Conservation (phyloP, 2,797 vertebrate species). For the Ptychobarbus kaznakovi region DNA sequence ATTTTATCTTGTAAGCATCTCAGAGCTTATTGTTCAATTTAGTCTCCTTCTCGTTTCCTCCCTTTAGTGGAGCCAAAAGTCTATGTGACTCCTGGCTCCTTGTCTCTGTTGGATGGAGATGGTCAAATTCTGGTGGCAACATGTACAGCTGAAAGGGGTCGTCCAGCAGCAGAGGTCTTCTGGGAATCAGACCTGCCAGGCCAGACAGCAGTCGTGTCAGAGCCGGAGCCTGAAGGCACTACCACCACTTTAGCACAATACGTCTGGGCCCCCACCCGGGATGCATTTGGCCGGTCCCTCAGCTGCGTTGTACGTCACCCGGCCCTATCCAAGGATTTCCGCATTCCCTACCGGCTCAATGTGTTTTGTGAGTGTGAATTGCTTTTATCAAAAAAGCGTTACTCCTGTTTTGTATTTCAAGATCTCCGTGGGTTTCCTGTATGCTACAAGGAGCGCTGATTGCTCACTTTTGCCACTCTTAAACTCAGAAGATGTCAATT, state of each 20-base stretch:
- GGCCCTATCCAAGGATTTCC: conserved; percentile 86
- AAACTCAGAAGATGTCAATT: conserved; percentile 64
- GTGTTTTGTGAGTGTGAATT: conserved; percentile 90
- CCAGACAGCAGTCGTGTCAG: conserved; percentile 77
- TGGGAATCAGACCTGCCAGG: conserved; percentile 91
- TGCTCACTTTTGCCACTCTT: conserved; percentile 38
- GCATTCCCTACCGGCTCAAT: conserved; percentile 84
- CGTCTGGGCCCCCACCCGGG: conserved; percentile 85
- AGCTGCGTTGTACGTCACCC: conserved; percentile 93
- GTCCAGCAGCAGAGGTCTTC: conserved; percentile 86
- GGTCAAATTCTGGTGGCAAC: conserved; percentile 89
- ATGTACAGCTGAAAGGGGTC: conserved; percentile 92
- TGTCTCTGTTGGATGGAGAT: conserved; percentile 85
- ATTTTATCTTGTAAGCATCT: background rate
- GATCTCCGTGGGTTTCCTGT: background rate
- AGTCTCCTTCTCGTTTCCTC: background rate
- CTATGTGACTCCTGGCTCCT: conserved; percentile 85
- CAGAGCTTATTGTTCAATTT: background rate
- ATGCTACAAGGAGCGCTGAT: background rate
- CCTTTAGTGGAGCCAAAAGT: conserved; percentile 91
- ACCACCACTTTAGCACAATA: conserved; percentile 85
- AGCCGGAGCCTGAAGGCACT: conserved; percentile 86
- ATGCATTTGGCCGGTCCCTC: conserved; percentile 86
- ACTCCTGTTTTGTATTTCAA: conserved; percentile 9
- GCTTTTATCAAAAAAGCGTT: background rate